Percentiles rank a stretch among this genome's conserved stretches.
phyloP scores from a whole-genome alignment of 1,140 invertebrate genomes.

The Calephelis nemesis region DNA sequence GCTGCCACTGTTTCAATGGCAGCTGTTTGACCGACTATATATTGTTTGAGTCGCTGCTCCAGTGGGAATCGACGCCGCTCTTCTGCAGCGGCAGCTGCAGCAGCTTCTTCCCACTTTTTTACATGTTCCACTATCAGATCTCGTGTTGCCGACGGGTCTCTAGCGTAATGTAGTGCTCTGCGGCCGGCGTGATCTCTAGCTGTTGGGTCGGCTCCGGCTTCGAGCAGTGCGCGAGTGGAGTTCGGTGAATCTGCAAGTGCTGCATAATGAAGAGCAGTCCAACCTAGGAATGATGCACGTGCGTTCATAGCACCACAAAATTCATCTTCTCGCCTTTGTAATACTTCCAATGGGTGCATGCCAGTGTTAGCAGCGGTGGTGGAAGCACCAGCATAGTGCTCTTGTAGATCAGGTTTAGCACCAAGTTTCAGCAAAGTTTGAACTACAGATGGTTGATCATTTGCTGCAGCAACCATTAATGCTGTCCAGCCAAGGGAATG shows the following conservation, averaged over 20 bases:
- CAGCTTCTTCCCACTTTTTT: conserved; percentile 50
- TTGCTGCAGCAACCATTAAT: conserved; percentile 91
- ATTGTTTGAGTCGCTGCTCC: conserved; percentile 91
- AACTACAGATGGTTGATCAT: conserved; percentile 83
- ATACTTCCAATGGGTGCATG: conserved; percentile 82
- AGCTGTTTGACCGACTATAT: conserved; percentile 94
- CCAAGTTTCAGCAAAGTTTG: conserved; percentile 86
- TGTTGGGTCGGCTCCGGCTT: conserved; percentile 85
- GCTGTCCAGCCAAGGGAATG: conserved; percentile 92
- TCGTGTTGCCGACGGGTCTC: conserved; percentile 60
- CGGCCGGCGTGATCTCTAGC: conserved; percentile 89
- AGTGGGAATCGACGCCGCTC: conserved; percentile 92
- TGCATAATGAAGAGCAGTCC: conserved; percentile 95
- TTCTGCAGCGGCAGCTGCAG: conserved; percentile 80
- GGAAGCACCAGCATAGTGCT: conserved; percentile 88
- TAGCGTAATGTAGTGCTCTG: conserved; percentile 87
- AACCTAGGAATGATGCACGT: conserved; percentile 89
- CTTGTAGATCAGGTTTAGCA: conserved; percentile 88
- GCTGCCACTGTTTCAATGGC: conserved; percentile 92
- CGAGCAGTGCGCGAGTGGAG: conserved; percentile 81
- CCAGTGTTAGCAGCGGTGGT: conserved; percentile 80
- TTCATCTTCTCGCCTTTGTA: conserved; percentile 87
- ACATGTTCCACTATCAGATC: conserved; percentile 50
- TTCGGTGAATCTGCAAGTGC: conserved; percentile 86
- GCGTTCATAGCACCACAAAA: conserved; percentile 88